phyloP scores from a whole-genome alignment of 2,888 invertebrate species.

The Apamea sordens region DNA sequence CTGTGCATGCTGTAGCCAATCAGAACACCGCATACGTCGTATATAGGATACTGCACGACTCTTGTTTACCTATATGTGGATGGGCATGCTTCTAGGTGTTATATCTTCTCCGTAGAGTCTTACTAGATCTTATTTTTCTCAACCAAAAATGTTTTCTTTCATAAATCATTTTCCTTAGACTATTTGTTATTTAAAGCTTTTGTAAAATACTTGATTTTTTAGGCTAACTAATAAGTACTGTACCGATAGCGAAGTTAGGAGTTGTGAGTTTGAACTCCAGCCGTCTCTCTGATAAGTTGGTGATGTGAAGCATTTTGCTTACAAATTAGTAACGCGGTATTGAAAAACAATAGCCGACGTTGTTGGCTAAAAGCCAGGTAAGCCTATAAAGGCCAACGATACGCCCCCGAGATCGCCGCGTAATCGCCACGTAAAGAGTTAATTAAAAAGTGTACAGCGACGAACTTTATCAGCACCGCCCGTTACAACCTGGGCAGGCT shows the following conservation, averaged over 20 bases:
- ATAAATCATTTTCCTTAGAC: not conserved
- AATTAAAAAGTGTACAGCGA: slow-evolving; percentile 59
- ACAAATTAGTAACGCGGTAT: slow-evolving; percentile 14
- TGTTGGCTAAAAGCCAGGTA: slow-evolving; percentile 14
- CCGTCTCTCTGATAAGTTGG: not conserved
- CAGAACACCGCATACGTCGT: slow-evolving; percentile 39
- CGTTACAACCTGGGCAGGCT: slow-evolving; percentile 20
- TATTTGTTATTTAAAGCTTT: slow-evolving; percentile 3
- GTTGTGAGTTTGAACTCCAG: not conserved
- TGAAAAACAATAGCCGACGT: slow-evolving; percentile 25
- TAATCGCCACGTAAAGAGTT: slow-evolving; percentile 46
- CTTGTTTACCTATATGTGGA: not conserved
- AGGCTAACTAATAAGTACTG: not conserved
- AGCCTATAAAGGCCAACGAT: slow-evolving; percentile 36
- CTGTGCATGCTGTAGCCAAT: slow-evolving; percentile 45
- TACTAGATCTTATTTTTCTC: slow-evolving; percentile 11
- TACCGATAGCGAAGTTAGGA: not conserved
- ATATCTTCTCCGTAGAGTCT: not conserved
- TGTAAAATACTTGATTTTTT: not conserved
- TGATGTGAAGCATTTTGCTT: not conserved
- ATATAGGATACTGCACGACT: slow-evolving; percentile 16
- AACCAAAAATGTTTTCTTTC: not conserved
- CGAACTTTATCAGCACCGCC: slow-evolving; percentile 47
- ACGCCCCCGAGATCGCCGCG: slow-evolving; percentile 19
- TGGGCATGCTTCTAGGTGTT: slow-evolving; percentile 24